Evolutionary conservation across 2,888 invertebrate species (phyloP), one percentile per base, ranked within the genome.

Genomic region (Nomada fabriciana): DNA sequence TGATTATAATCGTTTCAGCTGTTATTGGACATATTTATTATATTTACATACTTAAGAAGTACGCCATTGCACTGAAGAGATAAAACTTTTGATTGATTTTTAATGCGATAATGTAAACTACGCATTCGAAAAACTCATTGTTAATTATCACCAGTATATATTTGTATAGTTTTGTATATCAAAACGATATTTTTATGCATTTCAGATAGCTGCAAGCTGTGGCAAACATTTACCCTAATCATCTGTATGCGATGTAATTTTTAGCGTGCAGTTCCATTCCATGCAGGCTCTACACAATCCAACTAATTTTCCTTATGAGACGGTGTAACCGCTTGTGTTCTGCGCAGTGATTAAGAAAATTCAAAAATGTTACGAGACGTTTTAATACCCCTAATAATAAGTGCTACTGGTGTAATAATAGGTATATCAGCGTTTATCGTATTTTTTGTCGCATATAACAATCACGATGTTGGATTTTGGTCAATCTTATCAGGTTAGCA

Each of bases 401-500:
- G 88, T 80, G 84, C 64, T 18, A n/a, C 87, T 5, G 90, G 90
- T 61, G 68, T 90, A 43, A 4, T 87, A 36, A 10, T 86, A 67
- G 86, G 86, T 61, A 15, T 86, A 60, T 74, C 80, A 36, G 90
- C 83, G 4, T 90, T 89, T 81, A 83, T 90, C 61, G 84, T 88
- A 43, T 75, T 90, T 15, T 90, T 84, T 67, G 50, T 87, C 65
- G 75, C 70, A 64, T 87, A 87, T 61, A 82, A 83, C 9, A 90
- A 90, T 80, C 79, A 78, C 53, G 86, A 88, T 50, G 86, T 87
- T 36, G 90, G 90, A 72, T 90, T 89, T 84, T 90, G 90, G 90
- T 89, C 90, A 15, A 77, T 90, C 50, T 74, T 90, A 68, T 82
- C 88, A 90, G 90, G 90, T 90, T 87, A 90, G 88, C 77, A 76